Percentiles rank a stretch among this genome's conserved stretches.
These are phyloP conservation scores for Drosophila virilis DNA, from an alignment of 1,140 invertebrate genomes.

Conservation along the genomic window DNA sequence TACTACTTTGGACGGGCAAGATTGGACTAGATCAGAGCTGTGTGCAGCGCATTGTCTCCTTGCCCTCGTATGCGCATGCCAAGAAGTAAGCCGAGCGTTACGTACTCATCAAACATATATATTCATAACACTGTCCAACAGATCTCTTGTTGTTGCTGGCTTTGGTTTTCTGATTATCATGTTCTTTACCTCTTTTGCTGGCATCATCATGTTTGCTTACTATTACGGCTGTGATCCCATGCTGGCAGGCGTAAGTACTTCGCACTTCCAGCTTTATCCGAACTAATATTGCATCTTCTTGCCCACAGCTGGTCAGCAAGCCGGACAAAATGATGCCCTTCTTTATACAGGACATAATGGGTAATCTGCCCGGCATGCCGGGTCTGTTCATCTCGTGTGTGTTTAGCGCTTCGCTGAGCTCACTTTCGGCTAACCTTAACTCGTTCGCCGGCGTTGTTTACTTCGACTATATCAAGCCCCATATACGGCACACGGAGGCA, in stretches of 20 bases:
- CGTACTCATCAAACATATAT: not conserved
- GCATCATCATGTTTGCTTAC: slow-evolving; percentile 90
- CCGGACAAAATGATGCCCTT: slow-evolving; percentile 86
- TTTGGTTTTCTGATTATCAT: slow-evolving; percentile 85
- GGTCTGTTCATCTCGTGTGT: slow-evolving; percentile 89
- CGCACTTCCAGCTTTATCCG: not conserved
- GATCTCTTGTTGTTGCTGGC: slow-evolving; percentile 85
- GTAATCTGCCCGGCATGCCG: slow-evolving; percentile 86
- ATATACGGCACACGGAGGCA: slow-evolving; percentile 85
- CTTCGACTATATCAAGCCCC: slow-evolving; percentile 89
- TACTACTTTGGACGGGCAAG: slow-evolving; percentile 71
- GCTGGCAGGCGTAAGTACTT: slow-evolving; percentile 85
- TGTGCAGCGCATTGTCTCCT: slow-evolving; percentile 75
- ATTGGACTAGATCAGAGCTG: slow-evolving; percentile 75
- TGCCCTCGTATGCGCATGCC: slow-evolving; percentile 67
- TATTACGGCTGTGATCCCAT: slow-evolving; percentile 91
- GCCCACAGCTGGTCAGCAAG: slow-evolving; percentile 77
- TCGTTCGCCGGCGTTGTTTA: slow-evolving; percentile 91
- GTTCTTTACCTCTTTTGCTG: slow-evolving; percentile 86
- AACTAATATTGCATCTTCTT: not conserved
- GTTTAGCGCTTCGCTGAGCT: slow-evolving; percentile 89
- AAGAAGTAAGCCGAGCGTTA: slow-evolving; percentile 49
- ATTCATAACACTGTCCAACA: slow-evolving; percentile 31
- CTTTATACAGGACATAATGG: slow-evolving; percentile 88
- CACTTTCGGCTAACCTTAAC: slow-evolving; percentile 89